These are phyloP conservation scores for Tridacna gigas DNA, from an alignment of 2,888 invertebrate genomes.

Conservation along the genomic window DNA sequence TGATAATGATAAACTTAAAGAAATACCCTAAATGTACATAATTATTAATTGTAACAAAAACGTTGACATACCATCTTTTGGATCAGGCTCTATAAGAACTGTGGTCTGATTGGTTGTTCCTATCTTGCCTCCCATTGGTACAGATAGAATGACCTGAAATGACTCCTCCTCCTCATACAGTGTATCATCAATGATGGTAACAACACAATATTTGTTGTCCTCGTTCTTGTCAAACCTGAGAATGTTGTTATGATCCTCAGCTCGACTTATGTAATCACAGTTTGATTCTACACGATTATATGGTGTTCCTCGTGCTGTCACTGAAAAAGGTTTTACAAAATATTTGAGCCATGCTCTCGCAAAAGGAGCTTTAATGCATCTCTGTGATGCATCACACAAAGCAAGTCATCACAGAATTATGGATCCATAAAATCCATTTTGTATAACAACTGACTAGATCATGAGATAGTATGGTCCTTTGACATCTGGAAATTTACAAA, in stretches of 20 bases:
- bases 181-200: slow-evolving; percentile 84
- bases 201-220: slow-evolving; percentile 76
- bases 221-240: slow-evolving; percentile 80
- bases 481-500: no score
- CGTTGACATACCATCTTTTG: slow-evolving; percentile 80
- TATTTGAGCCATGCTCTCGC: no score
- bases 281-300: slow-evolving; percentile 80
- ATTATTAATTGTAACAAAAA: no score
- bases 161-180: slow-evolving; percentile 82
- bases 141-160: slow-evolving; percentile 79
- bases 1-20: no score
- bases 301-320: slow-evolving; percentile 81
- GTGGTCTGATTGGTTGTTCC: slow-evolving; percentile 71
- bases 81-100: slow-evolving; percentile 81
- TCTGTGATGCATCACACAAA: no score
- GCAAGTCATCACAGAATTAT: no score
- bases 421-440: no score
- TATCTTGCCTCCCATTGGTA: slow-evolving; percentile 81
- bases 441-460: no score
- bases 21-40: no score
- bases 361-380: no score
- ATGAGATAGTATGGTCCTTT: no score
- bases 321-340: slow-evolving; percentile 65
- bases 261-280: slow-evolving; percentile 83
- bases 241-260: slow-evolving; percentile 78